Evolutionary conservation across 2,113 vertebrate genomes (phyloP).

Genomic region (Rhagologus leucostigma): DNA sequence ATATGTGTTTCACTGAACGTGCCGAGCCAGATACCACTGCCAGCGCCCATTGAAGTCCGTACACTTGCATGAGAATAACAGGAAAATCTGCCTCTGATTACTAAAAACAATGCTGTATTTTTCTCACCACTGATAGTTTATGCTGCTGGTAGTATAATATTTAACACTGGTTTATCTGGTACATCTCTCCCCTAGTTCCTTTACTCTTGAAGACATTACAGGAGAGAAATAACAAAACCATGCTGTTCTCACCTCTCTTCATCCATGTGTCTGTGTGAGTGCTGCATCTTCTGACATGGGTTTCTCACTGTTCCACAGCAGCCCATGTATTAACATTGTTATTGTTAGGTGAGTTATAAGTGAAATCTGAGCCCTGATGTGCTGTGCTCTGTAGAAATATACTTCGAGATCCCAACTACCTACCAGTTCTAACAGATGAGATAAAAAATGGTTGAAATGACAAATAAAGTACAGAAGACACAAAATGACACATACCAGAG

Average conservation of each 20-base stretch:
- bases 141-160: not conserved
- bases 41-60: not conserved
- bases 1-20: not conserved
- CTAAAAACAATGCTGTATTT: not conserved
- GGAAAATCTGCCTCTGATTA: not conserved
- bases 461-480: not conserved
- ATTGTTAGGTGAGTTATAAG: not conserved
- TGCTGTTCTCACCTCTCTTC: not conserved
- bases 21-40: not conserved
- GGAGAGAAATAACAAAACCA: not conserved
- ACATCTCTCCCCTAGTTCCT: not conserved
- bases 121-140: not conserved
- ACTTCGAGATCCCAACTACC: not conserved
- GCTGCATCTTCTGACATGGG: accelerated
- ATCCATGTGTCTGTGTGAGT: not conserved
- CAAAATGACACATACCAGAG: not conserved
- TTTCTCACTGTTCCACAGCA: not conserved
- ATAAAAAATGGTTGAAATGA: not conserved
- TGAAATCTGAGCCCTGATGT: not conserved
- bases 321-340: not conserved
- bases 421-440: not conserved
- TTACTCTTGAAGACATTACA: not conserved
- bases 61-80: not conserved
- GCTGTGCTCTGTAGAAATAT: not conserved
- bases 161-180: not conserved